Base-by-base conservation (phyloP, 2,113 vertebrate species). In the Tenebrosternarchus preto region DNA sequence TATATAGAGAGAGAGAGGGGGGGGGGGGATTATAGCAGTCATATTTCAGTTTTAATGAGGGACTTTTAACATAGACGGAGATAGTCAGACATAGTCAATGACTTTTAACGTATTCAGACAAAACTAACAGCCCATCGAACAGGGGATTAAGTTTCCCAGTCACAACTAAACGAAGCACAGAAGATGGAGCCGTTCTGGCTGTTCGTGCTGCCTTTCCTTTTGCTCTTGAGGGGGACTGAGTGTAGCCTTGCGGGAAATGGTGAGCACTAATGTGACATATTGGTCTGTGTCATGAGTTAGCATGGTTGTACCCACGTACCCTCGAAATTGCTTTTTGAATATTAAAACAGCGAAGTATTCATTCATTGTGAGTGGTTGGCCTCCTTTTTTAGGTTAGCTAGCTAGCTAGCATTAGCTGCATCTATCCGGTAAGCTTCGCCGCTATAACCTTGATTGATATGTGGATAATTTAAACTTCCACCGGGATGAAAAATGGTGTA, bases 151-250 rank as follows among this genome's bases (percentile, higher is more conserved):
- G 29, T 50, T 36, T 55, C 22, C 24, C 71, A 88, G 88, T 73
- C 88, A 59, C 69, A 82, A 66, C 83, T 82, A 75, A 77, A 70
- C 2, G 83, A 89, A 77, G 1, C 9, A 43, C 3, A 60, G 59
- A 86, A 81, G 64, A 93, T 93, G 92, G 88, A 89, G 86, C 67
- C 15, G 1, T 0, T 17, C 12, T 78, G 85, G 69, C 29, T 89
- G 46, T 77, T 85, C 68, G n/a, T 76, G 5, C 0, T 73, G 67
- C 59, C 87, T 19, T 36, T 85, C 2, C 60, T 73, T 5, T 39
- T 86, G 4, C 53, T 78, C 25, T 25, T 84, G 19, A 73, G 5
- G 31, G 76, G 31, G 69, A n/a, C 72, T 46, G 50, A 72, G 24
- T 71, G 79, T 61, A 68, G 69, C 55, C 43, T 76, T 8, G 78